These are phyloP conservation scores for Eupelmus urozonus DNA, from an alignment of 2,888 invertebrate species.

Conservation along the genomic window DNA sequence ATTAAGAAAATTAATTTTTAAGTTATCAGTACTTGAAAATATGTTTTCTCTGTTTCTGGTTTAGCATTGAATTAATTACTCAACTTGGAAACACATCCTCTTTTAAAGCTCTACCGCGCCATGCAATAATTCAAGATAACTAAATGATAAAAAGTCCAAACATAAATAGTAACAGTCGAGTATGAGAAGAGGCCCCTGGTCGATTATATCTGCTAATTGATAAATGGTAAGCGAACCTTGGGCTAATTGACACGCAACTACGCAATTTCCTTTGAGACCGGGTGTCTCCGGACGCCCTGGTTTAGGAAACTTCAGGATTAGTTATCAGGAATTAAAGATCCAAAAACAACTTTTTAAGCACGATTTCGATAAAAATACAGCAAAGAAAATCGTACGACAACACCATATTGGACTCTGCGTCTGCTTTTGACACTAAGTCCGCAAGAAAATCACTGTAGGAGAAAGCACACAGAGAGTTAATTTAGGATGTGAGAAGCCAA, in stretches of 20 bases:
- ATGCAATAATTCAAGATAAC: slow-evolving; percentile 53
- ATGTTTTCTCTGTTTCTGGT: slow-evolving; percentile 59
- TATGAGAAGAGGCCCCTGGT: slow-evolving; percentile 52
- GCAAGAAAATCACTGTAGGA: slow-evolving; percentile 10
- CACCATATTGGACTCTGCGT: slow-evolving; percentile 35
- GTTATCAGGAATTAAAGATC: slow-evolving; percentile 24
- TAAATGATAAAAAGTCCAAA: slow-evolving; percentile 43
- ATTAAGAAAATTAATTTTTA: slow-evolving; percentile 46
- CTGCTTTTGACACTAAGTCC: slow-evolving; percentile 14
- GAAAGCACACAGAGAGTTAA: slow-evolving; percentile 16
- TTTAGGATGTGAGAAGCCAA: slow-evolving; percentile 30
- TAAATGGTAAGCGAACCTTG: slow-evolving; percentile 55
- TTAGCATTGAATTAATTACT: slow-evolving; percentile 57
- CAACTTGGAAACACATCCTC: slow-evolving; percentile 55
- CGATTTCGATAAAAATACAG: slow-evolving; percentile 17
- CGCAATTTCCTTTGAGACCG: slow-evolving; percentile 26
- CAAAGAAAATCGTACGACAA: slow-evolving; percentile 33
- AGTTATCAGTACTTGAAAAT: slow-evolving; percentile 54
- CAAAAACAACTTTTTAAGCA: slow-evolving; percentile 19
- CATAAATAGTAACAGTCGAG: slow-evolving; percentile 39
- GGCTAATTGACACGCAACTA: slow-evolving; percentile 40
- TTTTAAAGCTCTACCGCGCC: slow-evolving; percentile 57
- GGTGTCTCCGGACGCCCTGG: slow-evolving; percentile 55
- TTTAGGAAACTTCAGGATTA: slow-evolving; percentile 37
- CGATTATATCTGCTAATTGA: slow-evolving; percentile 42